Conservation (phyloP, 2,797 vertebrate species). For the Thaleichthys pacificus region DNA sequence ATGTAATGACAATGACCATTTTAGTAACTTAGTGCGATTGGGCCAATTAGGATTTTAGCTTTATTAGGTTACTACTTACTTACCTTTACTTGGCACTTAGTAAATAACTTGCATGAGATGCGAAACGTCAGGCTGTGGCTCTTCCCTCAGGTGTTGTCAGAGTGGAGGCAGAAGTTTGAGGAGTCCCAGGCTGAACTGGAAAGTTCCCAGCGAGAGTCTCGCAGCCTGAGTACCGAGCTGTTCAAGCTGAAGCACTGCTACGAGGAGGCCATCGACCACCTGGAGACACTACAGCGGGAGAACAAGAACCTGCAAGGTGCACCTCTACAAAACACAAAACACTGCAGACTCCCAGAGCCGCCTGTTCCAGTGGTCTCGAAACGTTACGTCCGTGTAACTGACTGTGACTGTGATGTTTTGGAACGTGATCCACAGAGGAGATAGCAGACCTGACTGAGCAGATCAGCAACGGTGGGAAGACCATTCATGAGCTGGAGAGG, state of each 20-base stretch:
- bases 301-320: conserved; percentile 95
- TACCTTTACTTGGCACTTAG: no score
- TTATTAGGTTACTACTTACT: not conserved
- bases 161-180: conserved; percentile 87
- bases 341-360: no score
- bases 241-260: conserved; percentile 90
- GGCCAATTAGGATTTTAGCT: not conserved
- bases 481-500: conserved; percentile 89
- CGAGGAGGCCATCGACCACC: conserved; percentile 88
- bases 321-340: not conserved
- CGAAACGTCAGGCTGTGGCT: no score
- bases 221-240: conserved; percentile 88
- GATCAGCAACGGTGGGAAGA: conserved; percentile 84
- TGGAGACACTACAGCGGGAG: conserved; percentile 89
- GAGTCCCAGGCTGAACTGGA: conserved; percentile 87
- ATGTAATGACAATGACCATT: not conserved
- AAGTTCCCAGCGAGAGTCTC: conserved; percentile 83
- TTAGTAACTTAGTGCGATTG: not conserved
- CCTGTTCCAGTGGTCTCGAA: no score
- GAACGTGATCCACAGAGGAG: conserved; percentile 77
- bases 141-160: conserved; percentile 70
- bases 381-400: not conserved
- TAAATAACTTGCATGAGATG: no score
- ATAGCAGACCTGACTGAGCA: conserved; percentile 89
- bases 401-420: not conserved